Evolutionary conservation across 2,797 vertebrate species (phyloP), one percentile per base, ranked within the genome.

Genomic region (Antennarius maculatus): DNA sequence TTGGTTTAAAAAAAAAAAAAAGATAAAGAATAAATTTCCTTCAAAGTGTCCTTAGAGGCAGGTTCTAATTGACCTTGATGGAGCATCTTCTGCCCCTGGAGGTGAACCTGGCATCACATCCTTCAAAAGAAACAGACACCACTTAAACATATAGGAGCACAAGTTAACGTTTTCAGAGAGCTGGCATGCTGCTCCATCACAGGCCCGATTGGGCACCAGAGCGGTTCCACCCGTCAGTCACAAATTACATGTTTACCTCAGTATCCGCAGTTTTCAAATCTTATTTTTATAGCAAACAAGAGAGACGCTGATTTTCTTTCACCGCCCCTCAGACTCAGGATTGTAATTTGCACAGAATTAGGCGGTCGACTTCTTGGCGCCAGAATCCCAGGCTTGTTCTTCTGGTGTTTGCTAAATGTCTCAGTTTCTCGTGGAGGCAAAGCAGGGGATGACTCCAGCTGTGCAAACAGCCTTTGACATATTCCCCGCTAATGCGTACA

Each of bases 201-300:
- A 89, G 90, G 80, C 74, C 82, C 50, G 60, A 78, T 80, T 31
- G 70, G 58, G 61, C 81, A 60, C 56, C 69, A 64, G 76, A 76
- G 79, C 73, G 45, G 75, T 82, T 85, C 82, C 76, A 71, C 82
- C 87, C 82, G 49, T 80, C 18, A 60, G 42, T 85, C 82, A 70
- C 84, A 90, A 92, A 92, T 91, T 79, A 90, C 81, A 92, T 66
- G 87, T 90, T 93, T 88, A 82, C 75, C 66, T 82, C 81, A 9
- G 62, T 31, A 67, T 64, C 71, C 31, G 9, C 72, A 57, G 27
- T 83, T 88, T 80, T 77, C 52, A 18, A 57, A 76, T 80, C 79
- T 61, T 81, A 82, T 86, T 89, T 90, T 87, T 85, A 85, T 49
- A 80, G 83, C 78, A 77, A 79, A 78, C 65, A 71, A 77, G 69